phyloP scores from a whole-genome alignment of 2,888 invertebrate genomes.

The Kryphioiulus occultus region DNA sequence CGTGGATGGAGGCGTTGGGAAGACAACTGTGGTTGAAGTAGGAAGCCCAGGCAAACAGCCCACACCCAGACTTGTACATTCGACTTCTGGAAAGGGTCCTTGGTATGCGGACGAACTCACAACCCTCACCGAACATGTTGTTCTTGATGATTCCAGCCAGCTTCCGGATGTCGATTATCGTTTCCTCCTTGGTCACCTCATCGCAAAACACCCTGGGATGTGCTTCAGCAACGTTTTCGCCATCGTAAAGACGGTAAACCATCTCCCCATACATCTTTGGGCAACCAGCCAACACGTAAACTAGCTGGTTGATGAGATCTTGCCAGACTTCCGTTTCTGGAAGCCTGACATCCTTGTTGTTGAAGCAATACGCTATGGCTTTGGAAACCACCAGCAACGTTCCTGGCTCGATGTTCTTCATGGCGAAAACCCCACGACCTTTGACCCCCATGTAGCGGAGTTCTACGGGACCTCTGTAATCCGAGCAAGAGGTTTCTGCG shows the following conservation, averaged over 20 bases:
- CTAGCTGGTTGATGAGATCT: not conserved
- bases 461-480: not conserved
- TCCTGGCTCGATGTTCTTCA: not conserved
- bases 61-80: not conserved
- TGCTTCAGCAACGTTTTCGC: no score
- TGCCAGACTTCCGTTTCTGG: not conserved
- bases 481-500: not conserved
- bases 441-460: not conserved
- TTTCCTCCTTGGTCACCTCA: not conserved
- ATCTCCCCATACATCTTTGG: not conserved
- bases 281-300: not conserved
- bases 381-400: not conserved
- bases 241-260: not conserved
- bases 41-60: not conserved
- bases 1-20: not conserved
- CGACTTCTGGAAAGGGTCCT: no score
- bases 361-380: not conserved
- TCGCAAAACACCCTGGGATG: not conserved
- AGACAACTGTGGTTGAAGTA: conserved; percentile 21
- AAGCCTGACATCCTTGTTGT: no score
- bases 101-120: not conserved
- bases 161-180: not conserved
- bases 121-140: not conserved
- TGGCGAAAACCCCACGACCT: not conserved
- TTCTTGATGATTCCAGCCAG: not conserved